These are phyloP conservation scores for Lophochroa leadbeateri DNA, from an alignment of 2,113 vertebrate species.

Conservation along the genomic window DNA sequence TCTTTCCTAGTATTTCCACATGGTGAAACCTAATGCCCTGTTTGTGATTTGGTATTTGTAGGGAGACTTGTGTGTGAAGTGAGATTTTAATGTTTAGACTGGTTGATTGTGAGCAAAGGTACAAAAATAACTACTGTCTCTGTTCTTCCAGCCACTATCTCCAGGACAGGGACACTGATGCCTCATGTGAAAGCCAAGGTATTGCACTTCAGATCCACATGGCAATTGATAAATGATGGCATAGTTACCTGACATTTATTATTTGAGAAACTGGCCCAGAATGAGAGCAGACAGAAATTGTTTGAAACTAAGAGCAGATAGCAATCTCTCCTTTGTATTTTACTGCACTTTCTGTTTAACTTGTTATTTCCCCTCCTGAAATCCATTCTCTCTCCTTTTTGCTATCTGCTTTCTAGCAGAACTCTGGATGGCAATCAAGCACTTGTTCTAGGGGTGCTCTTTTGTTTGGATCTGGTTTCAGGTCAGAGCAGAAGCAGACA, in stretches of 20 bases:
- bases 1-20: neutral
- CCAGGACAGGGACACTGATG: conserved; percentile 79
- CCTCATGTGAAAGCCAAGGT: conserved; percentile 75
- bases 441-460: neutral
- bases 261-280: neutral
- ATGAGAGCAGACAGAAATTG: neutral
- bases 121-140: neutral
- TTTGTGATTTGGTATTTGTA: neutral
- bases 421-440: neutral
- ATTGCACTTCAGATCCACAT: neutral
- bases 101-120: neutral
- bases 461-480: conserved; percentile 28
- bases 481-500: conserved; percentile 17
- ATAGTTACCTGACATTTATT: neutral
- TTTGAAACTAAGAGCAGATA: neutral
- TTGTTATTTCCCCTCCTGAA: neutral
- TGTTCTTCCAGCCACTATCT: conserved; percentile 73
- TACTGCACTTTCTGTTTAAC: neutral
- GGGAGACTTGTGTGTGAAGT: neutral
- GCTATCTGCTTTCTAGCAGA: neutral
- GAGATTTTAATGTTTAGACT: neutral
- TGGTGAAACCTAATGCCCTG: neutral
- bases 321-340: neutral
- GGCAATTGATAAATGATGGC: neutral
- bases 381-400: neutral